Evolutionary conservation across 2,797 vertebrate genomes (phyloP).

Genomic region (Enteromius viviparus): DNA sequence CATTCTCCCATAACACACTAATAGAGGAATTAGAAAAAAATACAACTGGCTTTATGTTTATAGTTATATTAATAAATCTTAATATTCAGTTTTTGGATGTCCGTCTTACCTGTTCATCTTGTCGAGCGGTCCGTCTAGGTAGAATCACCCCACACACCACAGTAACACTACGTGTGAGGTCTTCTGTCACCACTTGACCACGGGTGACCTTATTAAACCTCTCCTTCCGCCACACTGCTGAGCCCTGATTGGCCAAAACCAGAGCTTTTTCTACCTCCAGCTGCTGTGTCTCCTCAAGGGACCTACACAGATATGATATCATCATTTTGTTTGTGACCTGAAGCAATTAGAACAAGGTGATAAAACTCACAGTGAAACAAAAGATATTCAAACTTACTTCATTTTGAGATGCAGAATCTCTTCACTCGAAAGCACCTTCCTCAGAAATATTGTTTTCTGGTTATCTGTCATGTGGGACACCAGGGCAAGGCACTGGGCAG

Average conservation of each 20-base stretch:
- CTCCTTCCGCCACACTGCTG: constrained; percentile 83
- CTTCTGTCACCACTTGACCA: constrained; percentile 84
- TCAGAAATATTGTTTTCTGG: constrained; percentile 92
- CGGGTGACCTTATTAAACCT: constrained; percentile 77
- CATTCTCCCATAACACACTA: neutral
- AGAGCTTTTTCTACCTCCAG: constrained; percentile 87
- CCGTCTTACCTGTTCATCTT: constrained; percentile 74
- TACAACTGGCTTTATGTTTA: neutral
- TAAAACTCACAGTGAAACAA: neutral
- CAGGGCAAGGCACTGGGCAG: constrained; percentile 91
- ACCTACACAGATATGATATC: constrained; percentile 68
- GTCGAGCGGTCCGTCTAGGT: constrained; percentile 70
- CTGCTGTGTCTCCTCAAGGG: constrained; percentile 87
- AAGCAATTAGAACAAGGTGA: neutral
- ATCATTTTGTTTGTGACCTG: neutral
- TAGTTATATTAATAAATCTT: neutral
- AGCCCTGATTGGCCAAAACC: constrained; percentile 86
- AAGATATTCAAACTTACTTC: constrained; percentile 77
- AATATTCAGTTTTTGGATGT: neutral
- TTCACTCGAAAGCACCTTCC: constrained; percentile 88
- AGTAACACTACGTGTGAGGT: constrained; percentile 86
- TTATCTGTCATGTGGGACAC: constrained; percentile 96
- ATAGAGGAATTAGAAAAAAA: neutral
- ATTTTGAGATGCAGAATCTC: constrained; percentile 93
- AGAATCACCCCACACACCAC: constrained; percentile 90